phyloP scores from a whole-genome alignment of 2,113 vertebrate species.

The Colaptes auratus region DNA sequence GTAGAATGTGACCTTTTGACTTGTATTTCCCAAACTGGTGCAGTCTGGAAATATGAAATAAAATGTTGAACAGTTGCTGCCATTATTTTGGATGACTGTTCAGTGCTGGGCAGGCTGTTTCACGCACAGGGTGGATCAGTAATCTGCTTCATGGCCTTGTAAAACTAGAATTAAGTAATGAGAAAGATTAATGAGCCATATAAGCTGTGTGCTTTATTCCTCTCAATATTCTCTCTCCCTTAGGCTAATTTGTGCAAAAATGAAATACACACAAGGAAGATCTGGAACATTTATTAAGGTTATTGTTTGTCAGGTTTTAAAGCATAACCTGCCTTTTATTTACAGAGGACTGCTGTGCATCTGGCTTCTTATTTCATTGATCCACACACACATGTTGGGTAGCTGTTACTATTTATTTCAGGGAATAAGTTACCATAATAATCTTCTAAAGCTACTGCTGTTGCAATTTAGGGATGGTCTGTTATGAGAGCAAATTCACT shows the following conservation, averaged over 20 bases:
- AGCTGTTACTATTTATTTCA: neutral
- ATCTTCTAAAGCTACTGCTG: neutral
- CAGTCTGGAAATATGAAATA: neutral
- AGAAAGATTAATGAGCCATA: conserved; percentile 41
- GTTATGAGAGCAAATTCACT: neutral
- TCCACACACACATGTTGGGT: neutral
- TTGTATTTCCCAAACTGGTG: neutral
- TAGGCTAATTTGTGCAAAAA: conserved; percentile 31
- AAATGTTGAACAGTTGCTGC: neutral
- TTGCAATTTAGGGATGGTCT: neutral
- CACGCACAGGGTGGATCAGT: neutral
- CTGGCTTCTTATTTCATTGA: neutral
- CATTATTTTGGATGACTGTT: neutral
- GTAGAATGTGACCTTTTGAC: neutral
- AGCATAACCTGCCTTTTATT: neutral
- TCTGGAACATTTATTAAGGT: neutral
- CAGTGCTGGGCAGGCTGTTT: neutral
- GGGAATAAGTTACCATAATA: neutral
- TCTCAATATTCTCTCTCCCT: neutral
- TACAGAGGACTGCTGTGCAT: neutral
- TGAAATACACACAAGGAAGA: neutral
- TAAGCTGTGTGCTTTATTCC: neutral
- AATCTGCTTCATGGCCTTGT: conserved; percentile 9
- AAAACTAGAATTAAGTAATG: conserved; percentile 33
- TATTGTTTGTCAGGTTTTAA: neutral